Evolutionary conservation across 2,888 invertebrate genomes (phyloP).

Genomic region (Phalangium opilio): DNA sequence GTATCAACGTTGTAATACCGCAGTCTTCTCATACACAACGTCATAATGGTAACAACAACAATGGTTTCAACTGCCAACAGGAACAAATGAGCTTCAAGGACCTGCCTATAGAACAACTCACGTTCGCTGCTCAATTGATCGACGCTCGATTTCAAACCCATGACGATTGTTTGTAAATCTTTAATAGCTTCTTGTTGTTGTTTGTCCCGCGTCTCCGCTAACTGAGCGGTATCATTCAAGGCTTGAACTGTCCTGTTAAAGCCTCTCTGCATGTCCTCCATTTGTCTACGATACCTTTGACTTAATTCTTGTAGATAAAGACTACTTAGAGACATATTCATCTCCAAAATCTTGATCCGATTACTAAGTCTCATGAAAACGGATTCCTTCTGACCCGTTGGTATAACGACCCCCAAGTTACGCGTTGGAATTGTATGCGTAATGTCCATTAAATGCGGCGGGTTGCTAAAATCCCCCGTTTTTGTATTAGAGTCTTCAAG

Average conservation of each 20-base stretch:
- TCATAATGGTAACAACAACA: no score
- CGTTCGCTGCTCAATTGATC: conserved; percentile 15
- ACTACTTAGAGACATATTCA: conserved; percentile 90
- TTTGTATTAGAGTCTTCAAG: conserved; percentile 21
- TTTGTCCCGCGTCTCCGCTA: no score
- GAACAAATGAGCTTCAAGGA: neutral
- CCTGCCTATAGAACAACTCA: conserved; percentile 18
- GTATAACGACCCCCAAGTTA: conserved; percentile 5
- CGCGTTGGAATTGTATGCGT: no score
- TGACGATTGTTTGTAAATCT: conserved; percentile 18
- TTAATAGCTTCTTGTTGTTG: conserved; percentile 22
- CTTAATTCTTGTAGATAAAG: conserved; percentile 94
- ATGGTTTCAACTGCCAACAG: no score
- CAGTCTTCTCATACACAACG: no score
- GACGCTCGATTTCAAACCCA: conserved; percentile 15
- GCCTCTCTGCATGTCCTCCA: conserved; percentile 70
- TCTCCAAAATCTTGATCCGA: conserved; percentile 85
- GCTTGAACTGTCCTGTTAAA: conserved; percentile 42
- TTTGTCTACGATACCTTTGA: conserved; percentile 84
- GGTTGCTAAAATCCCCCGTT: neutral
- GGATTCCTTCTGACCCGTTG: conserved; percentile 60
- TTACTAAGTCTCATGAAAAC: conserved; percentile 92
- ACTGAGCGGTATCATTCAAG: conserved; percentile 29
- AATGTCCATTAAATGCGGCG: neutral
- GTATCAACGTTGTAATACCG: no score